These are phyloP conservation scores for Oreonectes daqikongensis DNA, from an alignment of 2,797 vertebrate genomes.

Conservation along the genomic window DNA sequence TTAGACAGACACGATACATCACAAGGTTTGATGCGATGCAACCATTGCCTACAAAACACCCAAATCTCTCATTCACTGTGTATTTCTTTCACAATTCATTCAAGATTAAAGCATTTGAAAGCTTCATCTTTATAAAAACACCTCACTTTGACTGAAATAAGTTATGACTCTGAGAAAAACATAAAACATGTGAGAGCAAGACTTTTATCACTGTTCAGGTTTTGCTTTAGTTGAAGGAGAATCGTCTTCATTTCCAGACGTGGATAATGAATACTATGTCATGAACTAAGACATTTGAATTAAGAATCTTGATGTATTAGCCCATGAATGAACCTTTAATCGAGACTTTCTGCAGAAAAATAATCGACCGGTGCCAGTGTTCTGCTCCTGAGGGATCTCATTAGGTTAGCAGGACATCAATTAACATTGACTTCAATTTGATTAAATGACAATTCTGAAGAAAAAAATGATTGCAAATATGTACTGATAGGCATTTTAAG, in stretches of 20 bases:
- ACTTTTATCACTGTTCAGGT: background rate
- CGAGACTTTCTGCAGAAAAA: constrained; percentile 21
- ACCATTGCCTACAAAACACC: background rate
- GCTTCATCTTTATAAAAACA: too few species aligned
- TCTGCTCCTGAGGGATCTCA: background rate
- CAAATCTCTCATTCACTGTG: background rate
- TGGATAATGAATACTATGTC: background rate
- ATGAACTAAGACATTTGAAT: background rate
- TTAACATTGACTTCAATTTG: constrained; percentile 4
- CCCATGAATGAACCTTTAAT: background rate
- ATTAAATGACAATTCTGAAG: constrained; percentile 16
- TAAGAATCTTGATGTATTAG: constrained; percentile 14
- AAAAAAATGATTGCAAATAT: constrained; percentile 14
- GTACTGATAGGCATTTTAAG: background rate
- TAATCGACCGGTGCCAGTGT: constrained; percentile 5
- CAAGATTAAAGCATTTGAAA: background rate
- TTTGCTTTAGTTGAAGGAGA: background rate
- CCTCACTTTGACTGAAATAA: background rate
- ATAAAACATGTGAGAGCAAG: background rate
- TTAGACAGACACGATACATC: background rate
- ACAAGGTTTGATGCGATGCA: background rate
- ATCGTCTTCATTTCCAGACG: background rate
- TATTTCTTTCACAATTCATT: background rate
- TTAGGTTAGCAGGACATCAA: constrained; percentile 10
- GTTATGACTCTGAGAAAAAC: background rate